A percentile compares a stretch with the other conserved stretches of the same genome.
phyloP scores from a whole-genome alignment of 2,888 invertebrate species.

The Morpho deidamia region DNA sequence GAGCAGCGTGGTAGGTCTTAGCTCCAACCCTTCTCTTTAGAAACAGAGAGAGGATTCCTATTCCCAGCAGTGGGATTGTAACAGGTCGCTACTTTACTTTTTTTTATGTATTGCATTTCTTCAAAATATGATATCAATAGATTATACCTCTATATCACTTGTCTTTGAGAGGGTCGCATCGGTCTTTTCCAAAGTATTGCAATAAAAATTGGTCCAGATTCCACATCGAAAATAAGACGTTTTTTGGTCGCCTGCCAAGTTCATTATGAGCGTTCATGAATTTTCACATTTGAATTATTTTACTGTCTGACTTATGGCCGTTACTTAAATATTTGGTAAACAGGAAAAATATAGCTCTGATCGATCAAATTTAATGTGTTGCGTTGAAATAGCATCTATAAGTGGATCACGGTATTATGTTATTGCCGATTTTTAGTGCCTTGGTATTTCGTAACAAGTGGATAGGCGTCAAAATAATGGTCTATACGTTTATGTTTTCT shows the following conservation, averaged over 20 bases:
- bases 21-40: too few relatives aligned
- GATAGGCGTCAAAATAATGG: slow-evolving; percentile 4
- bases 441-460: slow-evolving; percentile 9
- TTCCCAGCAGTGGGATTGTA: too few relatives aligned
- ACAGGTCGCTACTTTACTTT: too few relatives aligned
- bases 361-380: slow-evolving; percentile 74
- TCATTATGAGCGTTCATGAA: slow-evolving; percentile 79
- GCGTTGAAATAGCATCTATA: slow-evolving; percentile 63
- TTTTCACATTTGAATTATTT: slow-evolving; percentile 79
- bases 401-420: slow-evolving; percentile 60
- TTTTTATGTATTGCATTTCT: too few relatives aligned
- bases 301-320: slow-evolving; percentile 78
- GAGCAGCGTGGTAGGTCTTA: too few relatives aligned
- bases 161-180: slow-evolving; percentile 59
- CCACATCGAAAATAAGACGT: slow-evolving; percentile 78
- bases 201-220: slow-evolving; percentile 79
- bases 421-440: slow-evolving; percentile 19
- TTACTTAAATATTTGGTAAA: slow-evolving; percentile 79
- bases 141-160: slow-evolving; percentile 24
- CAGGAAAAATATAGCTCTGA: slow-evolving; percentile 76
- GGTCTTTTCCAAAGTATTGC: slow-evolving; percentile 69
- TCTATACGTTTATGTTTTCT: background rate
- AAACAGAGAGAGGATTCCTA: too few relatives aligned
- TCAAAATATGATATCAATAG: background rate
- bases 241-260: slow-evolving; percentile 77